phyloP scores from a whole-genome alignment of 2,113 vertebrate species.

The Ellobius talpinus region DNA sequence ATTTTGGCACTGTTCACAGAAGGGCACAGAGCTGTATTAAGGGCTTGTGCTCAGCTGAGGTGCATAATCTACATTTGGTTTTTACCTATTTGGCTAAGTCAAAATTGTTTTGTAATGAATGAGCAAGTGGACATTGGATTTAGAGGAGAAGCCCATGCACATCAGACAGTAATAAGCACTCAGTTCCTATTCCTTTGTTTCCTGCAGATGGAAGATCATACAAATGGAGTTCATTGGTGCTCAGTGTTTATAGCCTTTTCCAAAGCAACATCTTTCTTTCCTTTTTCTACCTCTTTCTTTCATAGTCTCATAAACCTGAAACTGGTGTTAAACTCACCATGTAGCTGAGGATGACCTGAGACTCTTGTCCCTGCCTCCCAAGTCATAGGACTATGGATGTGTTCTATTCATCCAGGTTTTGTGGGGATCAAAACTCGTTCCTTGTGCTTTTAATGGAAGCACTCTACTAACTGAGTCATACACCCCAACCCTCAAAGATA shows the following conservation, averaged over 20 bases:
- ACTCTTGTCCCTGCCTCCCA: neutral
- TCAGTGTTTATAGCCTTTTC: neutral
- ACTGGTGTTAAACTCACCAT: neutral
- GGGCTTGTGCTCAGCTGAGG: neutral
- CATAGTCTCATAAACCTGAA: neutral
- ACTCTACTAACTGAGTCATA: neutral
- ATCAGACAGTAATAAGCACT: neutral
- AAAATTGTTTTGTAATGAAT: neutral
- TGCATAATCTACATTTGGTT: neutral
- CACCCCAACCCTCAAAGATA: neutral
- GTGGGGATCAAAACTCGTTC: neutral
- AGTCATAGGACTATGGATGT: neutral
- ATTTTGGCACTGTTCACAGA: neutral
- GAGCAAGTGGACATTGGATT: neutral
- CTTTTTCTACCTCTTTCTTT: neutral
- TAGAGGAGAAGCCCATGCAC: neutral
- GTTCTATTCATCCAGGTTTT: too few relatives aligned
- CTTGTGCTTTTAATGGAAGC: neutral
- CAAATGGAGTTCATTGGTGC: accelerated
- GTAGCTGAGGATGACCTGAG: neutral
- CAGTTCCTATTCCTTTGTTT: neutral
- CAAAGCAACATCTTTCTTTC: neutral
- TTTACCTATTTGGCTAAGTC: neutral
- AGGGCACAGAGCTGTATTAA: neutral
- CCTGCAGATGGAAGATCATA: neutral